Evolutionary conservation across 2,113 vertebrate genomes (phyloP).

Genomic region (Dasyornis broadbenti): DNA sequence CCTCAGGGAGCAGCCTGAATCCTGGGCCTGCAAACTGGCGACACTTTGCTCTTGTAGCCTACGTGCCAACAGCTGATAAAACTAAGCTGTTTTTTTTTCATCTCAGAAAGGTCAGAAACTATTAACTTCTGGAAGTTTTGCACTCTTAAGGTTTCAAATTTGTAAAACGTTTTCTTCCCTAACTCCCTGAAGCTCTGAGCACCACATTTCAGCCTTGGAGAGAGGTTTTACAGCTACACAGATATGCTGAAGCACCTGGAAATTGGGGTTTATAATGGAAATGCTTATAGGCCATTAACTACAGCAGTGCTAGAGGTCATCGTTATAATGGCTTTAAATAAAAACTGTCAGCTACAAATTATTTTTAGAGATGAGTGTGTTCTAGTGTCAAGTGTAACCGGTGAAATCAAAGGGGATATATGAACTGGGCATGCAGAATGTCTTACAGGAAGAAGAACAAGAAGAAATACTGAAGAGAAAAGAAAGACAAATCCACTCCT

Average conservation of each 20-base stretch:
- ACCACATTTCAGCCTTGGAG: slow-evolving; percentile 2
- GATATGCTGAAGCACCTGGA: slow-evolving; percentile 49
- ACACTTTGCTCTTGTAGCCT: background rate
- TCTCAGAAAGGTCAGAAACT: slow-evolving; percentile 42
- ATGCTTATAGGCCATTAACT: slow-evolving; percentile 55
- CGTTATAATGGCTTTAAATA: slow-evolving; percentile 42
- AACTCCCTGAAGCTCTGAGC: slow-evolving; percentile 13
- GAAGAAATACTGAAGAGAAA: background rate
- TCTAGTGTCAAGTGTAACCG: slow-evolving; percentile 15
- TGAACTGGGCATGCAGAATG: background rate
- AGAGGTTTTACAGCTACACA: slow-evolving; percentile 25
- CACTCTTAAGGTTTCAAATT: slow-evolving; percentile 1
- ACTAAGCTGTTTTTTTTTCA: background rate
- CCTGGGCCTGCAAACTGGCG: background rate
- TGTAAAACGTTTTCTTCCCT: slow-evolving; percentile 20
- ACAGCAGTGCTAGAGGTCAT: slow-evolving; percentile 45
- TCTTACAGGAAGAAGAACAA: background rate
- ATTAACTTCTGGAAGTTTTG: slow-evolving; percentile 41
- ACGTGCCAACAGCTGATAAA: background rate
- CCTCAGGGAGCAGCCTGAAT: background rate
- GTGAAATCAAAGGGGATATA: slow-evolving; percentile 13
- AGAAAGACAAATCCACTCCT: background rate
- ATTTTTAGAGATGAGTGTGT: slow-evolving; percentile 32
- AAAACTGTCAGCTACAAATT: slow-evolving; percentile 52
- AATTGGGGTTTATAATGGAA: slow-evolving; percentile 45